Evolutionary conservation across 2,797 vertebrate genomes (phyloP).

Genomic region (Taeniopygia guttata): DNA sequence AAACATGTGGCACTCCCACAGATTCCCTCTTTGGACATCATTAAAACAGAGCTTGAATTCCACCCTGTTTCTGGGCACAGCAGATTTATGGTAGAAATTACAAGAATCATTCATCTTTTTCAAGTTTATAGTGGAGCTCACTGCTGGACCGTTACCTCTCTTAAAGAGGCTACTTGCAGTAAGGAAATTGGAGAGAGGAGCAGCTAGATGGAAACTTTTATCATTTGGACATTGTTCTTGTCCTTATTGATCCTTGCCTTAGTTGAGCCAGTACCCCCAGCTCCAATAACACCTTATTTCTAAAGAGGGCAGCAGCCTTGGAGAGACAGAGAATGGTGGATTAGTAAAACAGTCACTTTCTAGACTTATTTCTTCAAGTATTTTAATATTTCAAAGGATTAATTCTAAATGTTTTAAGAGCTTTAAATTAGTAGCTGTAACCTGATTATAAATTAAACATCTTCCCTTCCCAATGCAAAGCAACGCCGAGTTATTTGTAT

Average conservation of each 20-base stretch:
- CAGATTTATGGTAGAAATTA: slow-evolving; percentile 48
- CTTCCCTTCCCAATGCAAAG: slow-evolving; percentile 5
- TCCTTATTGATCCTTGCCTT: not conserved
- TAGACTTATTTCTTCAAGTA: slow-evolving; percentile 35
- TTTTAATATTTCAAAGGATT: slow-evolving; percentile 66
- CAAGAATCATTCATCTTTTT: slow-evolving; percentile 48
- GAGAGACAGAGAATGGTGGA: not conserved
- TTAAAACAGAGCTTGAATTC: not conserved
- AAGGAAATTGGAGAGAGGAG: slow-evolving; percentile 27
- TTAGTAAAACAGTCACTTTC: not conserved
- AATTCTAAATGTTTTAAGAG: slow-evolving; percentile 68
- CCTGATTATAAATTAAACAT: slow-evolving; percentile 59
- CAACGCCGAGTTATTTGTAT: slow-evolving; percentile 23
- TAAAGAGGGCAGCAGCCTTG: not conserved
- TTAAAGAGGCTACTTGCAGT: not conserved
- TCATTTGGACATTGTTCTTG: not conserved
- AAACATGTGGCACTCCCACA: not conserved
- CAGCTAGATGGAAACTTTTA: slow-evolving; percentile 2
- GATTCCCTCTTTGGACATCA: not conserved
- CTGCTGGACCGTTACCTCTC: not conserved
- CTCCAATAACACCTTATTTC: not conserved
- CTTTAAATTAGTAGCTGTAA: slow-evolving; percentile 71
- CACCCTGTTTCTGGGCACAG: not conserved
- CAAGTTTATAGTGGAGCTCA: not conserved
- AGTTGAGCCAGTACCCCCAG: not conserved